Base-by-base conservation (phyloP, 1,140 invertebrate genomes). In the Anoplolepis gracilipes region DNA sequence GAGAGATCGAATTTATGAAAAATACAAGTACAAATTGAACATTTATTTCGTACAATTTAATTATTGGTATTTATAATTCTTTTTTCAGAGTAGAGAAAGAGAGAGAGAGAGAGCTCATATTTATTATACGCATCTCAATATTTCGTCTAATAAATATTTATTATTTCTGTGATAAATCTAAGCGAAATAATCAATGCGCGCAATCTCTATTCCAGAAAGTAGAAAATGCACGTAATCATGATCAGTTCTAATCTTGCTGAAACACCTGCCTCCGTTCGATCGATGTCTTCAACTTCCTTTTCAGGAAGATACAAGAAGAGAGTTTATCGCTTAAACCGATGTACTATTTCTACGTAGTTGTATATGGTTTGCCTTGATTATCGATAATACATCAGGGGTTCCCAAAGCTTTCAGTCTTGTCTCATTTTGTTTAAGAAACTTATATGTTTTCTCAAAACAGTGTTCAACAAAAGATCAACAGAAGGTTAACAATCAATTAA, bases 201-300 rank as follows among this genome's bases (percentile, higher is more conserved):
- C 33, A 3, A 64, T 62, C 25, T 49, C 13, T 64, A 55, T 30
- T 77, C 11, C 25, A 59, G 22, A 19, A 30, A 42, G 16, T 64
- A 77, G 25, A 64, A 77, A 78, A 42, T 36, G n/a, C 42, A 13
- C 62, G 22, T 79, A 69, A 69, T 69, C 42, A 49, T 69, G 30
- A 79, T 69, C 22, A 53, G 10, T 69, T 67, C 62, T 79, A 79
- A 79, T 79, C 76, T 55, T 46, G 62, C 62, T 36, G 25, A 22
- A 79, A 79, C 76, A 79, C 76, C 62, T 79, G 76, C 62, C 30
- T 69, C n/a, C 42, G 13, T 79, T 67, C 76, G 64, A 79, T 79
- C 64, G 62, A 69, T 79, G 76, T 79, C 62, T 79, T 69, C 76
- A 67, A 67, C 39, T 39, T 67, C 61, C 33, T 79, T 79, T 69